Evolutionary conservation across 2,797 vertebrate genomes (phyloP), one percentile per base, ranked within the genome.

Genomic region (Phrynocephalus guinanensis): DNA sequence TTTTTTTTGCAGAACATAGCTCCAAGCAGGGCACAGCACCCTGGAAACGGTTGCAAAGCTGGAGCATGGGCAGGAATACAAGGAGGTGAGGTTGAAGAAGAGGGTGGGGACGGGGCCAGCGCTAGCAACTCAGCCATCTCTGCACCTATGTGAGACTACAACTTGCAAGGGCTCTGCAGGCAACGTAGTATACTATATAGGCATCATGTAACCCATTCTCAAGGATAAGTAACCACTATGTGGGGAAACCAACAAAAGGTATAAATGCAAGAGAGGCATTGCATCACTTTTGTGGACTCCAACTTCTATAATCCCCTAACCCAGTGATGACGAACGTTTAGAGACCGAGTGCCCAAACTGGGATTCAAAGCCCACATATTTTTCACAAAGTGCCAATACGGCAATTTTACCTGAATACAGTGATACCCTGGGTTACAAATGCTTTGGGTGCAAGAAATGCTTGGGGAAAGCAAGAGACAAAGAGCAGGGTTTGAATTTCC

Each of bases 1-100:
- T 38, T 44, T 44, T 85, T 88, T 56, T 76, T 85, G 33, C 82
- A 75, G 77, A 85, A 38, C n/a, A n/a, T 82, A 52, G 38, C 77
- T 75, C 52, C 24, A 73, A 44, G 33, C 68, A 66, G 75, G 83
- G 77, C 87, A 85, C 77, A 44, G 60, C 2, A 8, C n/a, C 28
- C 56, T 73, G 83, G 56, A 80, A 80, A 78, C 24, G 52, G 30
- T 88, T 83, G 79, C 68, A 60, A 38, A 6, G 24, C n/a, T 16
- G 30, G 77, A 68, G 71, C 30, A 3, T 8, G 9, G 44, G 28
- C 52, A 33, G 73, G 28, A 4, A 79, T 8, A n/a, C 33, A 81
- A 66, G 68, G 50, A 66, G 56, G 20, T 7, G 20, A 52, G n/a
- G 28, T 5, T 63, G 60, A 20, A 63, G 60, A 20, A 63, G 50